Conservation (phyloP, 2,797 vertebrate genomes). For the Odontamblyopus rebecca region DNA sequence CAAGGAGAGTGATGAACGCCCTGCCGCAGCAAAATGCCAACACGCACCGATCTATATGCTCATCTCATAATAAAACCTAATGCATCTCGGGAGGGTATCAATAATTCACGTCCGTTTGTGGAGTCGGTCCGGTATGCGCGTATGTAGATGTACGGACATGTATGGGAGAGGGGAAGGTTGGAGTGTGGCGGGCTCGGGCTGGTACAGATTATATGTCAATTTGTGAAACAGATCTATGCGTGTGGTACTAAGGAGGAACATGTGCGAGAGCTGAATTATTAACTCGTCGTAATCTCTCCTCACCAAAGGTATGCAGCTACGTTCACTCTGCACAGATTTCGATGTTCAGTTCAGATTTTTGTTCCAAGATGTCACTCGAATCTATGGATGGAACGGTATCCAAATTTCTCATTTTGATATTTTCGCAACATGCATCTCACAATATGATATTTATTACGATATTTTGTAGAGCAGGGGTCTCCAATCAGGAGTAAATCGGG, state of each 20-base stretch:
- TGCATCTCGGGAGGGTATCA: slow-evolving; percentile 49
- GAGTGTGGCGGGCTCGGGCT: background rate
- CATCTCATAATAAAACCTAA: slow-evolving; percentile 35
- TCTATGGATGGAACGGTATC: too few relatives aligned
- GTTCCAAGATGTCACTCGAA: too few relatives aligned
- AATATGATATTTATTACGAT: too few relatives aligned
- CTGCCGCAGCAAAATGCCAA: slow-evolving; percentile 32
- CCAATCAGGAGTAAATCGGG: too few relatives aligned
- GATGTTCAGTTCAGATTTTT: too few relatives aligned
- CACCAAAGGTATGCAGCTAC: too few relatives aligned
- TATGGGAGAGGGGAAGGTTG: background rate
- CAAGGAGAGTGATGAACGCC: slow-evolving; percentile 64
- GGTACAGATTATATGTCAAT: background rate
- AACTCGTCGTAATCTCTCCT: background rate
- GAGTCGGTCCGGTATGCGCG: slow-evolving; percentile 18
- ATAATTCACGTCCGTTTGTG: slow-evolving; percentile 53
- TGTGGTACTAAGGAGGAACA: background rate
- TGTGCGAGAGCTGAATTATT: background rate
- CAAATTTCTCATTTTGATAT: too few relatives aligned
- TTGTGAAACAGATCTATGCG: background rate
- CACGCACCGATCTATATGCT: slow-evolving; percentile 6
- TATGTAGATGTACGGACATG: slow-evolving; percentile 32
- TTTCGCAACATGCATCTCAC: too few relatives aligned
- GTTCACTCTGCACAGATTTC: too few relatives aligned
- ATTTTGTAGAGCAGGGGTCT: too few relatives aligned